A percentile compares a stretch with the other conserved stretches of the same genome.
phyloP scores from a whole-genome alignment of 2,797 vertebrate genomes.

The Hapalemur alaotrensis region DNA sequence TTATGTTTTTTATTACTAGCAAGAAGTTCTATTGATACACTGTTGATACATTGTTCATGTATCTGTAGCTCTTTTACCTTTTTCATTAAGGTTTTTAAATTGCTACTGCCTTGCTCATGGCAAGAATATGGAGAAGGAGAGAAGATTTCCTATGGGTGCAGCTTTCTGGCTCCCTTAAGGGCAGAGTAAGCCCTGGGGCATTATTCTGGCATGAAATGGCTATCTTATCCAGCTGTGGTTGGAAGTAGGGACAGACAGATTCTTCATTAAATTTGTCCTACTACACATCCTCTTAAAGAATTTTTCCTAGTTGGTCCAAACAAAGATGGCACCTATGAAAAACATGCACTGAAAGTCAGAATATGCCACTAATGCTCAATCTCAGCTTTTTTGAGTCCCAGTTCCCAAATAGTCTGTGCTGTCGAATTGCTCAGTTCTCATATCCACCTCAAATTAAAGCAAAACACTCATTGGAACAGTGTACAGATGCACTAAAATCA shows the following conservation, averaged over 20 bases:
- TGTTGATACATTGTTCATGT: background rate
- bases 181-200: background rate
- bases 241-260: background rate
- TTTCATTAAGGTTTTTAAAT: constrained; percentile 25
- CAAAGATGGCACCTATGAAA: background rate
- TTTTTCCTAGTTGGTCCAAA: background rate
- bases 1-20: background rate
- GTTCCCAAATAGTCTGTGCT: background rate
- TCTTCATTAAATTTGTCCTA: background rate
- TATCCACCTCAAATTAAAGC: background rate
- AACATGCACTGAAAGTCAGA: background rate
- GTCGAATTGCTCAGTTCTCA: background rate
- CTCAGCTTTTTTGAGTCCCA: background rate
- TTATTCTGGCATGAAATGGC: background rate
- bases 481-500: background rate
- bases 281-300: background rate
- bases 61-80: background rate
- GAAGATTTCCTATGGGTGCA: background rate
- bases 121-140: background rate
- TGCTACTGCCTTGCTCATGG: background rate
- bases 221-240: background rate
- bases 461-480: background rate
- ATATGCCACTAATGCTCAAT: background rate
- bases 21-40: background rate
- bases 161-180: background rate